Conservation (phyloP, 2,888 invertebrate genomes). For the Suillia variegata region DNA sequence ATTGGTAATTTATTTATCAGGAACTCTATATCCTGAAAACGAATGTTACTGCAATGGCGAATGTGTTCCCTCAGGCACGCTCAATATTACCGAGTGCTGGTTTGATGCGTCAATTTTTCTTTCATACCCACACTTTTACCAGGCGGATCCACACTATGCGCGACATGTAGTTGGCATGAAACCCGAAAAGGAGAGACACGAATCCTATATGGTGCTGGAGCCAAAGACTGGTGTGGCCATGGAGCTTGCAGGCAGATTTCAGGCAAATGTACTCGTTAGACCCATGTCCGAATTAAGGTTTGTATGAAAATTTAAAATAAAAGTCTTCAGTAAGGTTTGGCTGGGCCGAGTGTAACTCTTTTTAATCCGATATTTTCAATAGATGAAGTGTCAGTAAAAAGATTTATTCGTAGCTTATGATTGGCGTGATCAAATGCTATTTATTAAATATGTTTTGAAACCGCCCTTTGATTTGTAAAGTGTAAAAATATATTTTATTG, state of each 20-base stretch:
- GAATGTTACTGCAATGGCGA: slow-evolving; percentile 72
- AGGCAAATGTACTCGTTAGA: slow-evolving; percentile 74
- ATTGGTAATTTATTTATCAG: slow-evolving; percentile 55
- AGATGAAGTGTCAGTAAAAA: too few species aligned
- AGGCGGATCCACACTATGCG: slow-evolving; percentile 72
- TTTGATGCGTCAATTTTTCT: slow-evolving; percentile 80
- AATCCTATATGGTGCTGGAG: slow-evolving; percentile 75
- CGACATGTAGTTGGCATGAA: slow-evolving; percentile 71
- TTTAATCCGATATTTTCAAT: neutral
- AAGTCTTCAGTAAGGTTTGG: too few species aligned
- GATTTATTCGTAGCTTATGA: too few species aligned
- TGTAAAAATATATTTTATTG: too few species aligned
- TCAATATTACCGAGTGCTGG: slow-evolving; percentile 77
- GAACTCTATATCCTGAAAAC: slow-evolving; percentile 66
- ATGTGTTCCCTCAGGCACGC: slow-evolving; percentile 71
- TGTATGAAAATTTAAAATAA: slow-evolving; percentile 46
- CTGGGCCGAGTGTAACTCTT: neutral
- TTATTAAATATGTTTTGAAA: too few species aligned
- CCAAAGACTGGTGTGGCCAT: slow-evolving; percentile 77
- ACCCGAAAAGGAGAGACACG: slow-evolving; percentile 72
- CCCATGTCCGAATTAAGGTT: slow-evolving; percentile 69
- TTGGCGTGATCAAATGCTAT: too few species aligned
- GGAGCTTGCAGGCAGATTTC: slow-evolving; percentile 75
- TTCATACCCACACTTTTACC: slow-evolving; percentile 82
- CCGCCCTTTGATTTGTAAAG: too few species aligned